phyloP scores from a whole-genome alignment of 2,888 invertebrate genomes.

The Melinaea menophilus region DNA sequence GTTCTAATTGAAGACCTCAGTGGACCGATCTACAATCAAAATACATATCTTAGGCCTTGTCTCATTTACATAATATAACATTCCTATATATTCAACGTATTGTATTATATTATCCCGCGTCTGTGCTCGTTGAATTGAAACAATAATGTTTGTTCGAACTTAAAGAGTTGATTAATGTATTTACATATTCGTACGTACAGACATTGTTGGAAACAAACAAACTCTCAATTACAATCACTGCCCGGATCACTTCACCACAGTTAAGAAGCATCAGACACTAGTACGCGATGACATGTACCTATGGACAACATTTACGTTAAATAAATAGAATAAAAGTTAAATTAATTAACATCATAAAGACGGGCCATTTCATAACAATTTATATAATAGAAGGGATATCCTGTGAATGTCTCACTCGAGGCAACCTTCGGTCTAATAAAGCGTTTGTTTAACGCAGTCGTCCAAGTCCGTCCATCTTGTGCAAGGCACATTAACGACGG shows the following conservation, averaged over 20 bases:
- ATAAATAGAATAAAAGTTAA: neutral
- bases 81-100: neutral
- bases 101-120: too few species aligned
- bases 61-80: neutral
- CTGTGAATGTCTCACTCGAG: constrained; percentile 7
- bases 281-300: too few species aligned
- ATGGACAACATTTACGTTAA: neutral
- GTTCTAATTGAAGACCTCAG: neutral
- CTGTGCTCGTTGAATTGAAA: too few species aligned
- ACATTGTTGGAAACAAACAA: too few species aligned
- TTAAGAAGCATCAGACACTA: too few species aligned
- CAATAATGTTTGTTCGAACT: too few species aligned
- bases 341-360: neutral
- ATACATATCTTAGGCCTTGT: neutral
- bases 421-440: constrained; percentile 22
- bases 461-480: constrained; percentile 6
- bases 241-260: too few species aligned
- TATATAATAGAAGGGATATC: constrained; percentile 5
- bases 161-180: too few species aligned
- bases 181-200: too few species aligned
- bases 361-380: neutral
- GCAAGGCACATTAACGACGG: constrained; percentile 12
- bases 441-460: constrained; percentile 22
- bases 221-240: too few species aligned
- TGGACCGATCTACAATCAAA: neutral